Base-by-base conservation (phyloP, 1,140 invertebrate species). In the Littorina saxatilis region DNA sequence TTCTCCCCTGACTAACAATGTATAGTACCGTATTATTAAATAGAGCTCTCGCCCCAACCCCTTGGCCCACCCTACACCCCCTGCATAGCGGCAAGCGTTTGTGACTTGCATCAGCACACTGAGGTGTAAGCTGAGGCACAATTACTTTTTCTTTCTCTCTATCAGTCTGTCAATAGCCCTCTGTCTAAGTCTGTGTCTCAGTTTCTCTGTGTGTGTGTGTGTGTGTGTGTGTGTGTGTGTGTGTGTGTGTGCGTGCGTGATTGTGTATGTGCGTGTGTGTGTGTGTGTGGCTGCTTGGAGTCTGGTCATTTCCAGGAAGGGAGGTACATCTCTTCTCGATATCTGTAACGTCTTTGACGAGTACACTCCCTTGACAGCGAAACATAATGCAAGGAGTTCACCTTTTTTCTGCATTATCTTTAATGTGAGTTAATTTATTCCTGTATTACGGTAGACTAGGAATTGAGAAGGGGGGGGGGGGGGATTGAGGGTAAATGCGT, bases 181-280 rank as follows among this genome's bases (percentile, higher is more conserved):
- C 20, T 58, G 61, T 63, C 27, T 63, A 29, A 1, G 61, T 63
- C 27, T 63, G 61, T 63, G 61, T 32, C 27, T 63, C 27, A 32
- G 61, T 63, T n/a, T 63, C 27, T 35, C 27, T 63, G 61, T 35
- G 61, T 63, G 61, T 35, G 61, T 63, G 61, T 35, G 61, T 63
- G 61, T 35, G 61, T 63, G 61, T 27, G 27, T 32, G 61, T 27
- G 61, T 32, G 61, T 15, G 61, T 32, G 61, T 15, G 61, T 32
- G 61, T 15, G 61, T 32, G 61, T 15, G 61, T 63, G 7, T 32
- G 61, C 32, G 61, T 32, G 61, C 32, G 61, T 32, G 61, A 29
- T n/a, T 63, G 61, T 32, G n/a, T 63, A 29, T 32, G 61, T 63
- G n/a, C 27, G n/a, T 63, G 61, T 63, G 61, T 32, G 61, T 63